Evolutionary conservation across 2,888 invertebrate species (phyloP), one percentile per base, ranked within the genome.

Genomic region (Erebia aethiops): DNA sequence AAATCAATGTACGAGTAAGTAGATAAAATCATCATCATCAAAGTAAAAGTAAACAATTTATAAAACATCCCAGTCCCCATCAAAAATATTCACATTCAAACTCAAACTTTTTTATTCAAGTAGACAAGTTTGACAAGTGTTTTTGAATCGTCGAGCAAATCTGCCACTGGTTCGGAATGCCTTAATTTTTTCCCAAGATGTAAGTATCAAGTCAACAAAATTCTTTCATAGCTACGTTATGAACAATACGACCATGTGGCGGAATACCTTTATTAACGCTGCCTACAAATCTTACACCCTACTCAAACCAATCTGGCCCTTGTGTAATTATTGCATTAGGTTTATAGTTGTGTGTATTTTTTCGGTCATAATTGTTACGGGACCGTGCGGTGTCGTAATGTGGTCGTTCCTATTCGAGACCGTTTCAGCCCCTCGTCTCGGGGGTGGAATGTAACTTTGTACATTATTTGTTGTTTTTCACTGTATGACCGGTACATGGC

Each of bases 401-500:
- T 63, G 74, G 72, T 70, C 65, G 60, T 74, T 74, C 66, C 70
- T 74, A 74, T 74, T 74, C 74, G 68, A 69, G 69, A 64, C 16
- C 51, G 70, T 62, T 63, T 65, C 68, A 51, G 54, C 71, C 71
- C 66, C 62, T 66, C 66, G 69, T 68, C 69, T 72, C 72, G 46
- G 52, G 73, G 72, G 74, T 41, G 69, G 63, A 61, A 70, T 68
- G 74, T 74, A 68, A 74, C 74, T 74, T 74, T 72, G 74, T 72
- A 58, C 70, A 74, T 74, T 72, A 74, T 72, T 74, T 72, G 74
- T 74, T 72, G 72, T 72, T 72, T 74, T 64, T 72, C 74, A 74
- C 64, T 74, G 70, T 66, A 74, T 74, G 71, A 70, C 71, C 70
- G 65, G 49, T 66, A 70, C 72, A 69, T 64, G 72, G 67, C 66